Conservation (phyloP, 2,888 invertebrate species). For the Tinea pellionella region DNA sequence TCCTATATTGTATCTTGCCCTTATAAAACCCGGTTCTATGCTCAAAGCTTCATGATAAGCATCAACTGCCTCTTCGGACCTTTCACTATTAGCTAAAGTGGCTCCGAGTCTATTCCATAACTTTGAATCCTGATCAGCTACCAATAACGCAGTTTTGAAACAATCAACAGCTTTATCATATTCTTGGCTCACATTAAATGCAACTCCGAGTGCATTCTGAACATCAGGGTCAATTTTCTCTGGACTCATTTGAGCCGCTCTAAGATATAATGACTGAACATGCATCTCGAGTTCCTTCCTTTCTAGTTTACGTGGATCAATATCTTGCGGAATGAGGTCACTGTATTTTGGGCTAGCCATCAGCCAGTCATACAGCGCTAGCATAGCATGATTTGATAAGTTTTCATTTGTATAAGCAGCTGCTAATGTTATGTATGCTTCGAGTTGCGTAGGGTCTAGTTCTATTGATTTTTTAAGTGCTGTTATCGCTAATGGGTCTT, state of each 20-base stretch:
- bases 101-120: constrained; percentile 98
- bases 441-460: constrained; percentile 81
- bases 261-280: constrained; percentile 80
- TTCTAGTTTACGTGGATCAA: constrained; percentile 48
- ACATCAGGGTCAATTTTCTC: constrained; percentile 86
- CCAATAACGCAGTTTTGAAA: constrained; percentile 89
- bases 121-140: constrained; percentile 84
- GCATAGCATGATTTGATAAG: constrained; percentile 89
- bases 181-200: constrained; percentile 94
- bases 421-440: constrained; percentile 90
- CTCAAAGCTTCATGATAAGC: constrained; percentile 93
- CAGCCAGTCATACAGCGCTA: constrained; percentile 83
- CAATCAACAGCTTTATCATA: constrained; percentile 98
- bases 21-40: constrained; percentile 94
- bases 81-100: constrained; percentile 94
- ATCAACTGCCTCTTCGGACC: constrained; percentile 95
- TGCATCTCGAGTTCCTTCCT: constrained; percentile 64
- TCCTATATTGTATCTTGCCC: constrained; percentile 97
- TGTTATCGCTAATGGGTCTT: constrained; percentile 91
- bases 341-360: constrained; percentile 84
- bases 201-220: constrained; percentile 93
- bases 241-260: constrained; percentile 83
- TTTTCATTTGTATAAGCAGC: constrained; percentile 98
- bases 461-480: constrained; percentile 88
- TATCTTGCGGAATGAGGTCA: constrained; percentile 73